A percentile compares a stretch with the other conserved stretches of the same genome.
phyloP scores from a whole-genome alignment of 2,888 invertebrate genomes.

The Leptothorax acervorum region DNA sequence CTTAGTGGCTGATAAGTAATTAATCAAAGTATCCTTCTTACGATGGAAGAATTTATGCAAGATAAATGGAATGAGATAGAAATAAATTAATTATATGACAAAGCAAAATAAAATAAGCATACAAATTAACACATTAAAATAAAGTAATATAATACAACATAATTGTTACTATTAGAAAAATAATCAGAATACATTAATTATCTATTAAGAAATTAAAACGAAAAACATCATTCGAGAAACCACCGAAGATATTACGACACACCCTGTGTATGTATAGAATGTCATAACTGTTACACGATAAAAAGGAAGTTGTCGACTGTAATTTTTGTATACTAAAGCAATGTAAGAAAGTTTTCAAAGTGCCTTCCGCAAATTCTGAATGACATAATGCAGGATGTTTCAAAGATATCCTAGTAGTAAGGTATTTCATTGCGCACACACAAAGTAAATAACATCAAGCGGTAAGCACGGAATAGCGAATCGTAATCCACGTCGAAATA shows the following conservation, averaged over 20 bases:
- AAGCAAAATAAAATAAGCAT: neutral
- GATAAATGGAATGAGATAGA: neutral
- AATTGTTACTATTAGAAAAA: neutral
- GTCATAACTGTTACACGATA: neutral
- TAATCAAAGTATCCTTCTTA: slow-evolving; percentile 15
- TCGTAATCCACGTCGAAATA: slow-evolving; percentile 42
- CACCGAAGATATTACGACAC: neutral
- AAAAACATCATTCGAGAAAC: neutral
- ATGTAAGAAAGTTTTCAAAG: slow-evolving; percentile 19
- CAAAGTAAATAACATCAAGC: slow-evolving; percentile 31
- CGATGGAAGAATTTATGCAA: neutral
- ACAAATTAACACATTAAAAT: neutral
- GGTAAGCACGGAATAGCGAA: slow-evolving; percentile 31
- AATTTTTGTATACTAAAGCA: slow-evolving; percentile 7
- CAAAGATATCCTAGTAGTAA: slow-evolving; percentile 17
- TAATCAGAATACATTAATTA: neutral
- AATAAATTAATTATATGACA: neutral
- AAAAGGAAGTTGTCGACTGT: neutral
- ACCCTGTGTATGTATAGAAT: neutral
- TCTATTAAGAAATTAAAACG: neutral
- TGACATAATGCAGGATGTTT: slow-evolving; percentile 17
- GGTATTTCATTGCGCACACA: slow-evolving; percentile 31
- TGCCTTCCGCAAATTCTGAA: slow-evolving; percentile 13
- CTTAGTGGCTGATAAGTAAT: slow-evolving; percentile 8
- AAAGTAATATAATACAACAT: neutral